Conservation (phyloP, 2,888 invertebrate genomes). For the Sialis fuliginosa region DNA sequence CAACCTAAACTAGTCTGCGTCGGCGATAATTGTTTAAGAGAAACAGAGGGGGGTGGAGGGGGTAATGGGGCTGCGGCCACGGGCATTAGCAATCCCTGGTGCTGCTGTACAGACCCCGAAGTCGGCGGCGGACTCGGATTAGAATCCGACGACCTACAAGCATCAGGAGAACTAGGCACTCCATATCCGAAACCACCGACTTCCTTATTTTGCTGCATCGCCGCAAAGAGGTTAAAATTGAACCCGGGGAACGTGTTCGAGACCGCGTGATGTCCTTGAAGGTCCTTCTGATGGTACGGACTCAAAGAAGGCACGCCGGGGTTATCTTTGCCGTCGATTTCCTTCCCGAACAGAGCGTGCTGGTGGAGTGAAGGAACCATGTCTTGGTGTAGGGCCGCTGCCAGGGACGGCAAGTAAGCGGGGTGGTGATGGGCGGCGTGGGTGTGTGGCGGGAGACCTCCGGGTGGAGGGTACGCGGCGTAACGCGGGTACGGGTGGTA, state of each 20-base stretch:
- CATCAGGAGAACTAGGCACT: constrained; percentile 15
- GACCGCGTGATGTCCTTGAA: not conserved
- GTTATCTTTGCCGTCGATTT: constrained; percentile 20
- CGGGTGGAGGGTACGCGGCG: constrained; percentile 28
- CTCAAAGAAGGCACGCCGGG: constrained; percentile 21
- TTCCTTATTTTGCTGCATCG: constrained; percentile 7
- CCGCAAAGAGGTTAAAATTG: not conserved
- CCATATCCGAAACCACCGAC: not conserved
- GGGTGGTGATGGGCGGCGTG: constrained; percentile 18
- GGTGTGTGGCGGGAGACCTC: constrained; percentile 17
- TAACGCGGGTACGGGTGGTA: constrained; percentile 39
- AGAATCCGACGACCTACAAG: constrained; percentile 17
- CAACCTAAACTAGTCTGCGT: constrained; percentile 20
- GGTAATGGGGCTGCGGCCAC: constrained; percentile 13
- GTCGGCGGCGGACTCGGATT: constrained; percentile 22
- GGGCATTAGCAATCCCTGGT: constrained; percentile 19
- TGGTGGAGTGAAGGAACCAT: constrained; percentile 12
- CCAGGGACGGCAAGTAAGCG: constrained; percentile 30
- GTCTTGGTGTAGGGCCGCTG: constrained; percentile 16
- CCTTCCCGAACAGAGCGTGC: constrained; percentile 4
- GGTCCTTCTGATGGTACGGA: constrained; percentile 5
- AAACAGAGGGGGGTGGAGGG: constrained; percentile 4
- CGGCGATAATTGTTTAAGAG: constrained; percentile 15
- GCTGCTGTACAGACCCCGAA: constrained; percentile 10
- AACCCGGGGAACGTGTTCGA: not conserved